phyloP scores from a whole-genome alignment of 2,888 invertebrate species.

The Junonia oenone region DNA sequence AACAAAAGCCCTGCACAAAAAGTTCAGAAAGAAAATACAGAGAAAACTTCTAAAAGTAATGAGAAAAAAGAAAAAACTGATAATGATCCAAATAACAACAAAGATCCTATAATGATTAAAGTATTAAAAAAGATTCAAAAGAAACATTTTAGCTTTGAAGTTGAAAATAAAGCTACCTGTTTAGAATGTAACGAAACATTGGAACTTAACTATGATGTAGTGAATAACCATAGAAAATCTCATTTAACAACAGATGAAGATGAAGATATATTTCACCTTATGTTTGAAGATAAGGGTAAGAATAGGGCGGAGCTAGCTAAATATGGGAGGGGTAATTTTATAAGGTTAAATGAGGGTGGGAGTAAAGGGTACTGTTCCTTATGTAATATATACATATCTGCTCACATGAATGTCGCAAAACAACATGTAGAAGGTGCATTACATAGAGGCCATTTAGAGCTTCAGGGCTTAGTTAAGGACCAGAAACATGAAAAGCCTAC shows the following conservation, averaged over 20 bases:
- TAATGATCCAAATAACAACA: constrained; percentile 12
- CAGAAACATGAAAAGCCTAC: constrained; percentile 30
- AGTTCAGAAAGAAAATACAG: neutral
- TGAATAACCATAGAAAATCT: constrained; percentile 27
- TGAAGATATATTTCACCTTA: neutral
- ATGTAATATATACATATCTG: constrained; percentile 44
- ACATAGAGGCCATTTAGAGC: constrained; percentile 45
- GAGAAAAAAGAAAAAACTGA: neutral
- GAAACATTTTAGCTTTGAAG: constrained; percentile 38
- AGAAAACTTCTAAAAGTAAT: no score
- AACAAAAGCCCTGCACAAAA: neutral
- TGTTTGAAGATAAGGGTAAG: constrained; percentile 43
- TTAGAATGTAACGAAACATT: constrained; percentile 40
- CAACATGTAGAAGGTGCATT: constrained; percentile 42
- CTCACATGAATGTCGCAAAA: constrained; percentile 39
- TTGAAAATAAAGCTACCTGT: constrained; percentile 38
- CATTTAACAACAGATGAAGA: constrained; percentile 17
- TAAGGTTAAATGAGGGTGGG: constrained; percentile 50
- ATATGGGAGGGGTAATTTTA: constrained; percentile 44
- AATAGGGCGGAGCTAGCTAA: constrained; percentile 40
- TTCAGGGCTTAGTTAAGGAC: constrained; percentile 36
- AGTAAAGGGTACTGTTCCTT: constrained; percentile 47
- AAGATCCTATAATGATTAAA: constrained; percentile 17
- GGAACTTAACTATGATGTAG: constrained; percentile 25
- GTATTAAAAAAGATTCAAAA: constrained; percentile 33